These are phyloP conservation scores for Drosophila birchii DNA, from an alignment of 2,888 invertebrate species.

Conservation along the genomic window DNA sequence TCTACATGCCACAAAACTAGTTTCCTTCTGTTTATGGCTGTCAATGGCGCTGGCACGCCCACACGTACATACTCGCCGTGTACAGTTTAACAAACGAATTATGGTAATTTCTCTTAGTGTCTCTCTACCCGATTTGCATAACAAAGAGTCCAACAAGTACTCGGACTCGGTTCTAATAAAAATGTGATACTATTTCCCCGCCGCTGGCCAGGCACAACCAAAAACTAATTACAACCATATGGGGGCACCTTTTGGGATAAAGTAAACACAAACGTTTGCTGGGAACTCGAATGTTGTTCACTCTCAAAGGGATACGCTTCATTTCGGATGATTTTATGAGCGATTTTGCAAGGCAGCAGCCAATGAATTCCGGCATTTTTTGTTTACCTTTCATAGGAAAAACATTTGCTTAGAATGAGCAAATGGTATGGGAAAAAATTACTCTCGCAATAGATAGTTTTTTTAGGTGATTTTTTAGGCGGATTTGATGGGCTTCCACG, in stretches of 20 bases:
- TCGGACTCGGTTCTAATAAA: conserved; percentile 16
- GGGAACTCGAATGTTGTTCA: conserved; percentile 36
- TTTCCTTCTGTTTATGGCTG: conserved; percentile 23
- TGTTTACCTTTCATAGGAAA: conserved; percentile 29
- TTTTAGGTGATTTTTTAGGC: neutral
- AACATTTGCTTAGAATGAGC: conserved; percentile 7
- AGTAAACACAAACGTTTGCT: conserved; percentile 54
- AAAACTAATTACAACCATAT: conserved; percentile 71
- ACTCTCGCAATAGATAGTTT: neutral
- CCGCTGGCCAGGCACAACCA: conserved; percentile 56
- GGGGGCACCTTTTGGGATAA: conserved; percentile 52
- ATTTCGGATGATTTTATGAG: conserved; percentile 49
- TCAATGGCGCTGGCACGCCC: conserved; percentile 59
- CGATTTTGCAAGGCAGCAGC: conserved; percentile 54
- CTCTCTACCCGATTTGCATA: conserved; percentile 66
- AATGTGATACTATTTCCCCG: conserved; percentile 27
- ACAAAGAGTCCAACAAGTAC: conserved; percentile 54
- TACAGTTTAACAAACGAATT: conserved; percentile 50
- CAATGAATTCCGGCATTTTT: conserved; percentile 21
- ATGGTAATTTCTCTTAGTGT: conserved; percentile 46
- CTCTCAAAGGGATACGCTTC: conserved; percentile 28
- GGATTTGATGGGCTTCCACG: too few species aligned
- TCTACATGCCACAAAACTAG: conserved; percentile 39
- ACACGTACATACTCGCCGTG: conserved; percentile 20
- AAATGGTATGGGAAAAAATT: neutral